These are phyloP conservation scores for Sphaerophoria rueppellii DNA, from an alignment of 2,888 invertebrate species.

Conservation along the genomic window DNA sequence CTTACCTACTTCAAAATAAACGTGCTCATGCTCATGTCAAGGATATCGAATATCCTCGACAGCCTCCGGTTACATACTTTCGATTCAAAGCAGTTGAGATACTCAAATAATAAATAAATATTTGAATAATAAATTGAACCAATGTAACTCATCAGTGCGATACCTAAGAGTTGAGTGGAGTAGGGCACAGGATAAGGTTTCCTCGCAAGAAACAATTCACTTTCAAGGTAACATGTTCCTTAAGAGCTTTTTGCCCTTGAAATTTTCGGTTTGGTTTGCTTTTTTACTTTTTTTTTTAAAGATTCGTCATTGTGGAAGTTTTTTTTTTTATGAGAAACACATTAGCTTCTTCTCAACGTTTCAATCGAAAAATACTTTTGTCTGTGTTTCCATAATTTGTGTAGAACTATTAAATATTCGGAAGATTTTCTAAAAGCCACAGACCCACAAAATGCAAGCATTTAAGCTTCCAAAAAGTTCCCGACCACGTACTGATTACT, in stretches of 20 bases:
- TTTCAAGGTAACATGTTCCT: not conserved
- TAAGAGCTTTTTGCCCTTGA: too few species aligned
- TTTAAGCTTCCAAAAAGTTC: conserved; percentile 1
- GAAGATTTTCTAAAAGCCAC: not conserved
- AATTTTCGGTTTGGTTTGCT: too few species aligned
- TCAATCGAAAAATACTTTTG: not conserved
- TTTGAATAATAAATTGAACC: conserved; percentile 43
- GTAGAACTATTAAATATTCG: not conserved
- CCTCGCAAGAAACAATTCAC: conserved; percentile 5
- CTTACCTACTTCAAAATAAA: not conserved
- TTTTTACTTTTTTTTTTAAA: too few species aligned
- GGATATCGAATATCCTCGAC: conserved; percentile 8
- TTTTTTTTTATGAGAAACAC: too few species aligned
- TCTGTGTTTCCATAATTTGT: not conserved
- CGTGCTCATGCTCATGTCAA: not conserved
- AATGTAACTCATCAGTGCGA: conserved; percentile 21
- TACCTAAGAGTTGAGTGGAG: not conserved
- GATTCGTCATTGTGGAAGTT: too few species aligned
- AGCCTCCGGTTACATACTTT: not conserved
- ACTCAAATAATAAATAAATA: conserved; percentile 40
- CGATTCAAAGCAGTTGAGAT: conserved; percentile 4
- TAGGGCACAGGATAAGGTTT: not conserved
- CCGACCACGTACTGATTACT: conserved; percentile 12
- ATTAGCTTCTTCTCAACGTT: not conserved
- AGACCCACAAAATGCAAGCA: conserved; percentile 11